Conservation (phyloP, 2,888 invertebrate species). For the Lepetodrilus schrolli region DNA sequence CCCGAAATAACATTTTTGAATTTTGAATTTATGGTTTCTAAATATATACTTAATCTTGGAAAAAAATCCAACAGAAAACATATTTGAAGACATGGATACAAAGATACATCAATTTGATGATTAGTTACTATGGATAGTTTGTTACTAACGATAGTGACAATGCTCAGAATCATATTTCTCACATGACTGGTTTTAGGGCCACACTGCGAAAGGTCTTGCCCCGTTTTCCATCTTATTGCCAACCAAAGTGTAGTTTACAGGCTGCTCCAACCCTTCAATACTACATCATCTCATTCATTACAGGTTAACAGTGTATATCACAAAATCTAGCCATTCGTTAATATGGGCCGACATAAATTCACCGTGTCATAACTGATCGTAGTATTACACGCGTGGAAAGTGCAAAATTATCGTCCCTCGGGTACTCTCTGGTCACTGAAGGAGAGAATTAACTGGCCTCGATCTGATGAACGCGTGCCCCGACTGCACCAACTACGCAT, state of each 20-base stretch:
- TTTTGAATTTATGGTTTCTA: too few species aligned
- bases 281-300: background rate
- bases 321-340: conserved; percentile 20
- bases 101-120: too few species aligned
- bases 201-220: too few species aligned
- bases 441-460: conserved; percentile 26
- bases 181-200: too few species aligned
- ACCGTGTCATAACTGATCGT: background rate
- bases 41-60: too few species aligned
- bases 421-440: conserved; percentile 21
- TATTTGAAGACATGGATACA: too few species aligned
- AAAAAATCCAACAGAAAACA: too few species aligned
- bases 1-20: too few species aligned
- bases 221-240: background rate
- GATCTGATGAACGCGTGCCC: conserved; percentile 25
- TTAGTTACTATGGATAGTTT: too few species aligned
- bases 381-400: background rate
- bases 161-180: too few species aligned
- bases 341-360: conserved; percentile 23
- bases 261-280: background rate
- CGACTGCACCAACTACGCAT: background rate
- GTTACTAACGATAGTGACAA: too few species aligned
- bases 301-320: background rate
- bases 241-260: background rate
- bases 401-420: conserved; percentile 12